Evolutionary conservation across 2,888 invertebrate genomes (phyloP).

Genomic region (Eristalinus aeneus): DNA sequence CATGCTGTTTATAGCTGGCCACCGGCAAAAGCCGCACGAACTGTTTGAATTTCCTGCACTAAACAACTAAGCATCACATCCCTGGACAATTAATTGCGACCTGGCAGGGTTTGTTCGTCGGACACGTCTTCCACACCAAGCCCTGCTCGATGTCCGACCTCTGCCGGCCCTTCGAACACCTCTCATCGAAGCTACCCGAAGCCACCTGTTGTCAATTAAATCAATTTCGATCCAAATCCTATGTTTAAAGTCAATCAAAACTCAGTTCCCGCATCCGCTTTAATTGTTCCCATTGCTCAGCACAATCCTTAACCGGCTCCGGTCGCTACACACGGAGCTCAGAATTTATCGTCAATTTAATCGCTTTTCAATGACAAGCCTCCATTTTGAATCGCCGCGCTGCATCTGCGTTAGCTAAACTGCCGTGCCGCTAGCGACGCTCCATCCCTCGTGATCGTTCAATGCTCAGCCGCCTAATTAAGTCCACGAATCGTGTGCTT

Average conservation of each 20-base stretch:
- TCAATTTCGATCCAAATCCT: neutral
- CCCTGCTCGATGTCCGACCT: neutral
- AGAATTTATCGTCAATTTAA: neutral
- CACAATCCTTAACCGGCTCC: neutral
- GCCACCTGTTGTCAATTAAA: neutral
- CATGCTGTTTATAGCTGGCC: too few species aligned
- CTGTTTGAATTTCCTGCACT: too few species aligned
- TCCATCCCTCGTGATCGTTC: neutral
- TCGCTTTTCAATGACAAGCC: neutral
- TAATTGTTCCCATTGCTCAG: neutral
- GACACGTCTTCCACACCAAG: neutral
- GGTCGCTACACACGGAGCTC: neutral
- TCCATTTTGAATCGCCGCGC: slow-evolving; percentile 6
- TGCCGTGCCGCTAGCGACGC: neutral
- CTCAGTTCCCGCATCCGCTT: neutral
- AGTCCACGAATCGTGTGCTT: slow-evolving; percentile 14
- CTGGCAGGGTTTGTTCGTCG: neutral
- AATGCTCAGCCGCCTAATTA: slow-evolving; percentile 46
- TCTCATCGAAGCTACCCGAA: neutral
- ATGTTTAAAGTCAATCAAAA: neutral
- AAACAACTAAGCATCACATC: too few species aligned
- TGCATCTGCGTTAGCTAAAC: neutral
- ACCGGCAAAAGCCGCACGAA: too few species aligned
- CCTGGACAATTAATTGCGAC: too few species aligned
- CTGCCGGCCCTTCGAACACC: neutral